Evolutionary conservation across 2,888 invertebrate species (phyloP).

Genomic region (Romanomermis culicivorax): DNA sequence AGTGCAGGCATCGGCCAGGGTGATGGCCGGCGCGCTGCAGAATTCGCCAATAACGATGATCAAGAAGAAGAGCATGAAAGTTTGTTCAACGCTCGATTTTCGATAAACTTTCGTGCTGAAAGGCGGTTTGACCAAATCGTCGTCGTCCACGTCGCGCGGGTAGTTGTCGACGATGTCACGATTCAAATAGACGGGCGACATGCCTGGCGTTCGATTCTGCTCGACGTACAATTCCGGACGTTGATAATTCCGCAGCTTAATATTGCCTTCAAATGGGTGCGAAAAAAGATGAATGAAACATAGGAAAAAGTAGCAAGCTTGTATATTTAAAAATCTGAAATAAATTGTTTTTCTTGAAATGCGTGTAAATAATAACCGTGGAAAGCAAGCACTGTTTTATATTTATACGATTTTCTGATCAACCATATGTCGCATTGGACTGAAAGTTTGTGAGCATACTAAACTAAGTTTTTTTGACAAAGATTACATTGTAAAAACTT

Average conservation of each 20-base stretch:
- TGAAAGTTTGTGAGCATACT: too few species aligned
- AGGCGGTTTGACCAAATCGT: slow-evolving; percentile 42
- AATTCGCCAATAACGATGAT: slow-evolving; percentile 89
- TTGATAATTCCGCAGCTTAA: too few species aligned
- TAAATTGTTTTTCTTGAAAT: too few species aligned
- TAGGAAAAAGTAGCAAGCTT: too few species aligned
- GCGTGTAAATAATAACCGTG: too few species aligned
- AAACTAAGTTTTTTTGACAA: too few species aligned
- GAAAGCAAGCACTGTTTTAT: too few species aligned
- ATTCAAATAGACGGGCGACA: slow-evolving; percentile 25
- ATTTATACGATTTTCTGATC: too few species aligned
- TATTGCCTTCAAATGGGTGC: background rate
- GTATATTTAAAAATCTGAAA: too few species aligned
- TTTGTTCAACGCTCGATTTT: slow-evolving; percentile 65
- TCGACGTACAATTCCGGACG: slow-evolving; percentile 3
- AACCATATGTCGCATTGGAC: too few species aligned
- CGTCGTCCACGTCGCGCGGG: slow-evolving; percentile 17
- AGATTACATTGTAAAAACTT: too few species aligned
- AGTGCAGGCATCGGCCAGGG: slow-evolving; percentile 51
- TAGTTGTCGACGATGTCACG: slow-evolving; percentile 22
- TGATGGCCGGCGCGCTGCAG: slow-evolving; percentile 80
- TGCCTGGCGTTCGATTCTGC: slow-evolving; percentile 18
- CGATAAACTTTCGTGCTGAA: slow-evolving; percentile 82
- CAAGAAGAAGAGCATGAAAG: slow-evolving; percentile 74
- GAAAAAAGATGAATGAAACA: too few species aligned